Evolutionary conservation across 2,113 vertebrate genomes (phyloP).

Genomic region (Lichenostomus cassidix): DNA sequence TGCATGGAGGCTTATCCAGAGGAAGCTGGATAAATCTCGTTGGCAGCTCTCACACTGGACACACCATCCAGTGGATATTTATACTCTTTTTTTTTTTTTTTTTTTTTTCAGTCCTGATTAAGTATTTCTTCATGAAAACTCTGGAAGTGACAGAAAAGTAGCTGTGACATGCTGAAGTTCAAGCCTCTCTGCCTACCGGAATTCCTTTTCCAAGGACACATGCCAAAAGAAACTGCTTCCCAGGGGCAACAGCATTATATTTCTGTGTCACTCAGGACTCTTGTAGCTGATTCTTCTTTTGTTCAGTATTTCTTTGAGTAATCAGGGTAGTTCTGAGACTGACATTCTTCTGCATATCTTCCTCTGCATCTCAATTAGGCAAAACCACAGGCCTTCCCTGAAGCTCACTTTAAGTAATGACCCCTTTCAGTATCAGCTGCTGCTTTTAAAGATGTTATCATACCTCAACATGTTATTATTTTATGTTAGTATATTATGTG

Average conservation of each 20-base stretch:
- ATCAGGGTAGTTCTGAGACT: neutral
- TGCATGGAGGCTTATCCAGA: neutral
- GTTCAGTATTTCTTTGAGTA: neutral
- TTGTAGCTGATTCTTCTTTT: neutral
- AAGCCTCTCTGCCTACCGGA: neutral
- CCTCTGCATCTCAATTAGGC: neutral
- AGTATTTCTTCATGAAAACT: neutral
- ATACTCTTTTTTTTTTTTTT: neutral
- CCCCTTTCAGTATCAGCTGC: neutral
- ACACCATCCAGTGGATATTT: neutral
- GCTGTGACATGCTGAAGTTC: neutral
- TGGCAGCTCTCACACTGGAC: neutral
- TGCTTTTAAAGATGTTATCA: neutral
- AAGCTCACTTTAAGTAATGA: neutral
- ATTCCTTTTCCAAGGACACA: neutral
- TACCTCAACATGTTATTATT: neutral
- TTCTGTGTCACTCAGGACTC: neutral
- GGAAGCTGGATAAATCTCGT: neutral
- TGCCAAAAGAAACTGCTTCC: neutral
- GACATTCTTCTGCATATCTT: neutral
- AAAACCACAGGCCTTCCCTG: neutral
- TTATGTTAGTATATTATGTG: neutral
- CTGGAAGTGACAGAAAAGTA: neutral
- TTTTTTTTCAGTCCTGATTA: neutral
- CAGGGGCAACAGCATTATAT: neutral